A percentile compares a stretch with the other conserved stretches of the same genome.
Conservation (phyloP, 2,113 vertebrate species). For the Ailuropoda melanoleuca region DNA sequence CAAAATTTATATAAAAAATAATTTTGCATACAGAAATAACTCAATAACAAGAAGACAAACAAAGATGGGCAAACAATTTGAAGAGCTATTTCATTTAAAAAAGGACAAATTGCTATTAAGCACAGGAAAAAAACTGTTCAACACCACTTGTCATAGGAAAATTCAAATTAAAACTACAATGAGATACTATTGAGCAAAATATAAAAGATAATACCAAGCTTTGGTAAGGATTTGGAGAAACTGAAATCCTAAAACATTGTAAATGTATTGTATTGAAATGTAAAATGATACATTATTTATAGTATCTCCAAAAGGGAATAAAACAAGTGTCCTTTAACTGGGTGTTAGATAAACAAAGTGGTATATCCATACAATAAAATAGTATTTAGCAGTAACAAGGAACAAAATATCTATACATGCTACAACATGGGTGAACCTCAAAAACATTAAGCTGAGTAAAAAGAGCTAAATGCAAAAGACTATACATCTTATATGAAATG, state of each 20-base stretch:
- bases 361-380: not conserved
- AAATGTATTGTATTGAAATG: not conserved
- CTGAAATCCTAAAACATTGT: not conserved
- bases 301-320: constrained; percentile 2
- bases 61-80: not conserved
- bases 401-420: not conserved
- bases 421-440: not conserved
- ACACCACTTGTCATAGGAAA: not conserved
- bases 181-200: not conserved
- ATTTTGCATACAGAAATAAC: not conserved
- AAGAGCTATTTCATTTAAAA: not conserved
- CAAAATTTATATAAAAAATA: not conserved
- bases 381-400: not conserved
- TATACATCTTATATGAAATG: not conserved
- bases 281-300: not conserved
- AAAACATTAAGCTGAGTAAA: not conserved
- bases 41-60: not conserved
- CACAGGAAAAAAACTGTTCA: not conserved
- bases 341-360: not conserved
- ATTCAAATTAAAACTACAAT: not conserved
- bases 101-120: not conserved
- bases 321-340: not conserved
- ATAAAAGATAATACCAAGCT: not conserved
- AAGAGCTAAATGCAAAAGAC: not conserved
- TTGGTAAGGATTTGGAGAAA: not conserved